These are phyloP conservation scores for Platalea minor DNA, from an alignment of 2,797 vertebrate genomes.

Conservation along the genomic window DNA sequence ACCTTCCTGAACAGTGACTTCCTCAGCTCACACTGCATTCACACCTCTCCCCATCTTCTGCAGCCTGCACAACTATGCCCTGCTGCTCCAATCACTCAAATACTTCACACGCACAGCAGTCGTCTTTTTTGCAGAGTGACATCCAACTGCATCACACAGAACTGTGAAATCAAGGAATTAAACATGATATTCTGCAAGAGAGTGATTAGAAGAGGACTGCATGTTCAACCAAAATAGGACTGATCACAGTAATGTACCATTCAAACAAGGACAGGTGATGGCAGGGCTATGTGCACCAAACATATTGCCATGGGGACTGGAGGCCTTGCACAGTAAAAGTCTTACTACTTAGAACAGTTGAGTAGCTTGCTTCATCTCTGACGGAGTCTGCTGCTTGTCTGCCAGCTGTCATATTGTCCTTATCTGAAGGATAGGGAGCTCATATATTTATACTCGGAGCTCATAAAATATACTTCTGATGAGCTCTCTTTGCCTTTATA, in stretches of 20 bases:
- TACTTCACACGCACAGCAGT: background rate
- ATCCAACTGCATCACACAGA: background rate
- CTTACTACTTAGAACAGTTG: background rate
- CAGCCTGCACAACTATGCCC: background rate
- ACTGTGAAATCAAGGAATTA: background rate
- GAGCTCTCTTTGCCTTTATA: conserved; percentile 4
- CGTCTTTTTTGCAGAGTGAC: rapidly evolving
- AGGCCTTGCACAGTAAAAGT: background rate
- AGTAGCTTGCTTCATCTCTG: background rate
- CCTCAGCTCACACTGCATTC: background rate
- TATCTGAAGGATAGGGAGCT: background rate
- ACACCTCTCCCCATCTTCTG: background rate
- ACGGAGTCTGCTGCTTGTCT: background rate
- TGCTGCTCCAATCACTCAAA: background rate
- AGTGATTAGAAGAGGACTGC: background rate
- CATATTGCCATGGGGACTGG: background rate
- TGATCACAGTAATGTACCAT: background rate
- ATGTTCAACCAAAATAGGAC: background rate
- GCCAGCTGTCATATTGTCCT: conserved; percentile 7
- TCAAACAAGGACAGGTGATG: background rate
- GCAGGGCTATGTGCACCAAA: background rate
- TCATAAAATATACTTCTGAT: conserved; percentile 15
- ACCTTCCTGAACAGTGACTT: background rate
- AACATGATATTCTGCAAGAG: background rate
- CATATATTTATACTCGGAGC: background rate